Conservation (phyloP, 2,113 vertebrate genomes). For the Peromyscus maniculatus region DNA sequence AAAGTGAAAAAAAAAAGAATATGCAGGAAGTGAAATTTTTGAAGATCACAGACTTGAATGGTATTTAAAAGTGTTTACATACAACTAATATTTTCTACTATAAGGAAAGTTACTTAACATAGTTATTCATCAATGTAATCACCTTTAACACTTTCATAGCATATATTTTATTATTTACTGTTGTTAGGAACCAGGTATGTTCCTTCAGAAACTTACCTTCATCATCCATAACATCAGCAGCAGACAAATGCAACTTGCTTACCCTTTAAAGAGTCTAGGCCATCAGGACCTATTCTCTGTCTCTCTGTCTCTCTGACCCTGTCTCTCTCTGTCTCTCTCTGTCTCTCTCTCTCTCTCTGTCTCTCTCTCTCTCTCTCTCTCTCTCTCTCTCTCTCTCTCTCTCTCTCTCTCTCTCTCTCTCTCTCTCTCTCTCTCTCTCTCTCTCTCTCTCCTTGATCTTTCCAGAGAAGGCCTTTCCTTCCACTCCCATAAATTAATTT, state of each 20-base stretch:
- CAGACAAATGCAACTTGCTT: not conserved
- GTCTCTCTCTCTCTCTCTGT: not conserved
- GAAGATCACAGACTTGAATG: not conserved
- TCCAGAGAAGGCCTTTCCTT: too few relatives aligned
- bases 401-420: not conserved
- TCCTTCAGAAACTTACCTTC: not conserved
- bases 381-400: not conserved
- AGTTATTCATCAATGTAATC: not conserved
- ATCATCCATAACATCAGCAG: not conserved
- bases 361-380: not conserved
- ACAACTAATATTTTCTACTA: not conserved
- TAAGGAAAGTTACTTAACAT: not conserved
- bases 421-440: not conserved
- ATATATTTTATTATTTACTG: not conserved
- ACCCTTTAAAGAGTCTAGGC: not conserved
- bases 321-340: not conserved
- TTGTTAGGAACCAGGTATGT: not conserved
- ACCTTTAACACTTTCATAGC: not conserved
- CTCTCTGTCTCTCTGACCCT: not conserved
- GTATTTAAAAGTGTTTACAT: too few relatives aligned
- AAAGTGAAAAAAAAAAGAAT: not conserved
- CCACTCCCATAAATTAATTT: not conserved
- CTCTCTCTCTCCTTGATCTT: not conserved
- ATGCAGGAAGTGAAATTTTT: too few relatives aligned
- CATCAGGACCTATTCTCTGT: not conserved